phyloP scores from a whole-genome alignment of 2,797 vertebrate genomes.

The Salmo trutta region DNA sequence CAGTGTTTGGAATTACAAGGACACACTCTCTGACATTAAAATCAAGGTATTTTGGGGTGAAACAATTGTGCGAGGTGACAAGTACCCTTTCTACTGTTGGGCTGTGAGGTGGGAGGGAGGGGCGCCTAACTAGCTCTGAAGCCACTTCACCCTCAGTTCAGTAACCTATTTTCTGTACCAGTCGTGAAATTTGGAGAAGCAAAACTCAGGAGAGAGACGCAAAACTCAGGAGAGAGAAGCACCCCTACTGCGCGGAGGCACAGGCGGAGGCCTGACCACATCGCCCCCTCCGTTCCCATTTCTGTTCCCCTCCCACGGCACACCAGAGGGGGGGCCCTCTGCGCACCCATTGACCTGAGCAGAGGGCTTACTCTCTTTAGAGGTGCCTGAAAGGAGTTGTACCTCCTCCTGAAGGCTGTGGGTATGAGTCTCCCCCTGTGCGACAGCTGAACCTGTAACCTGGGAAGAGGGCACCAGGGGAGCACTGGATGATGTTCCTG shows the following conservation, averaged over 20 bases:
- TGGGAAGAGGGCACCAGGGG: slow-evolving; percentile 11
- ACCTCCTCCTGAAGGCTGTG: slow-evolving; percentile 54
- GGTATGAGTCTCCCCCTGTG: background rate
- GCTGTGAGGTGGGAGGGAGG: background rate
- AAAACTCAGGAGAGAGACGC: slow-evolving; percentile 60
- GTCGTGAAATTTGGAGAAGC: slow-evolving; percentile 86
- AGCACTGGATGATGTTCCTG: slow-evolving; percentile 50
- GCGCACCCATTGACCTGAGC: slow-evolving; percentile 48
- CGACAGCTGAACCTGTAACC: slow-evolving; percentile 9
- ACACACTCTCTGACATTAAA: background rate
- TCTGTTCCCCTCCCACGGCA: slow-evolving; percentile 58
- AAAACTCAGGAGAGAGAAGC: slow-evolving; percentile 58
- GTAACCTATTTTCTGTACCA: slow-evolving; percentile 85
- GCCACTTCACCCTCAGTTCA: slow-evolving; percentile 81
- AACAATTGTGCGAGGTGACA: slow-evolving; percentile 25
- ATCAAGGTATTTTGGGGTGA: slow-evolving; percentile 33
- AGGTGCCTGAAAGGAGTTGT: slow-evolving; percentile 48
- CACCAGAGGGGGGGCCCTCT: slow-evolving; percentile 57
- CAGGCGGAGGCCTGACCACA: slow-evolving; percentile 67
- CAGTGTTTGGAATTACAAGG: background rate
- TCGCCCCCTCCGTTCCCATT: slow-evolving; percentile 22
- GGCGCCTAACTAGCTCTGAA: slow-evolving; percentile 67
- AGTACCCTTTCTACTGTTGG: background rate
- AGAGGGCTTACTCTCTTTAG: slow-evolving; percentile 74
- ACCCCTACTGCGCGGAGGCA: slow-evolving; percentile 77